phyloP scores from a whole-genome alignment of 2,888 invertebrate species.

The Metopia argyrocephala region DNA sequence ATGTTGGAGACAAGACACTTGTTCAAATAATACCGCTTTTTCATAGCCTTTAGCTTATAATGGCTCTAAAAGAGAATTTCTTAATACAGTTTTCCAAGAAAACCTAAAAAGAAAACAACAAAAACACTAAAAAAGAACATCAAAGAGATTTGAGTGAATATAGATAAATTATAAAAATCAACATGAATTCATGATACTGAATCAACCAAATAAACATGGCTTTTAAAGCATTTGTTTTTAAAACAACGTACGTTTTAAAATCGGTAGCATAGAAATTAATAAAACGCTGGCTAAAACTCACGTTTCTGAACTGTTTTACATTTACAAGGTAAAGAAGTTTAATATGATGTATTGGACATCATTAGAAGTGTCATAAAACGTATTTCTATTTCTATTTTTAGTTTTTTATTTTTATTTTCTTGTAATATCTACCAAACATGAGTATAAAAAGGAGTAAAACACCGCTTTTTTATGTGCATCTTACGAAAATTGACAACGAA shows the following conservation, averaged over 20 bases:
- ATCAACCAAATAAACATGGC: constrained; percentile 60
- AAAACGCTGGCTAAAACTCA: constrained; percentile 52
- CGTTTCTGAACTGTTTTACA: constrained; percentile 30
- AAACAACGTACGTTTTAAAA: constrained; percentile 13
- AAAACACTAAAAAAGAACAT: constrained; percentile 19
- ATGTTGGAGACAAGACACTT: constrained; percentile 34
- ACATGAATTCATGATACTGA: constrained; percentile 65
- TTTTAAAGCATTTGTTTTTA: too few relatives aligned
- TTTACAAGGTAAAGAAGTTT: background rate
- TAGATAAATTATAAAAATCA: constrained; percentile 43
- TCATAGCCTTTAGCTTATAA: constrained; percentile 39
- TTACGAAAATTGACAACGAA: constrained; percentile 45
- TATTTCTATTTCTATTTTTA: background rate
- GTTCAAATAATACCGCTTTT: constrained; percentile 48
- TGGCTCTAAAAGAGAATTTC: constrained; percentile 12
- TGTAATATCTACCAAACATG: background rate
- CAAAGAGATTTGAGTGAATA: constrained; percentile 34
- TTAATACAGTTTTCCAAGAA: constrained; percentile 40
- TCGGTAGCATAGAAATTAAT: constrained; percentile 50
- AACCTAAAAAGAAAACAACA: constrained; percentile 23
- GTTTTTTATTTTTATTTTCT: background rate
- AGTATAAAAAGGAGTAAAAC: constrained; percentile 41
- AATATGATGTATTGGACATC: constrained; percentile 55
- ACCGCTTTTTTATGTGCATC: constrained; percentile 53
- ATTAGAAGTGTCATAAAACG: constrained; percentile 68